Evolutionary conservation across 2,113 vertebrate genomes (phyloP), one percentile per base, ranked within the genome.

Genomic region (Carettochelys insculpta): DNA sequence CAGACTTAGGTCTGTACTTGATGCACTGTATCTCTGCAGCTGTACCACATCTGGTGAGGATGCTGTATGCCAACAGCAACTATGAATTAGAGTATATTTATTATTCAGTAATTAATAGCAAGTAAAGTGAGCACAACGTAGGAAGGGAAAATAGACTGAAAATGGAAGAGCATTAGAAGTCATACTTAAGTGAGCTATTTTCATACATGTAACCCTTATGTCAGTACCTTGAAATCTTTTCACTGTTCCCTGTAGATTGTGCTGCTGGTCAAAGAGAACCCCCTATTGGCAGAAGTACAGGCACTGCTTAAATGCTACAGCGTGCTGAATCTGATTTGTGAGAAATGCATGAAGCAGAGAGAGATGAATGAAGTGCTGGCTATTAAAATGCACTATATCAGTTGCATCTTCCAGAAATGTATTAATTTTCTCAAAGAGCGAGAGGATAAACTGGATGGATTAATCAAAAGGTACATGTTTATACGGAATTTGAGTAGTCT

Each of bases 281-380:
- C 99, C 65, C 97, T 99, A 38, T 96, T 99, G 91, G 97, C 98
- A 0, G 99, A 99, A 89, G 97, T 65, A 75, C 98, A 98, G 75
- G 98, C 99, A 34, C 97, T 99, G 93, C 98, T 98, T 45, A 99
- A 98, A 92, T 99, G 99, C 84, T 98, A 98, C 52, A 98, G 97
- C 38, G 99, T 99, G 95, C 97, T 99, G 98, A 99, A 99, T 96
- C 98, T 99, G 68, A 99, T 99, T 94, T 99, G 99, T 80, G 99
- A 99, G 97, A 99, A 99, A 85, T 99, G 99, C 92, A 99, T 99
- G 97, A 99, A 99, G 95, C 99, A 99, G 94, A 98, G 98, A 97
- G 99, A 99, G 77, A 99, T 99, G 99, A 99, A 99, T 85, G 99
- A 99, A 98, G 98, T 99, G n/a, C 97, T 99, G 86, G 99, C 99